Conservation (phyloP, 2,797 vertebrate species). For the Tokudaia muenninki region DNA sequence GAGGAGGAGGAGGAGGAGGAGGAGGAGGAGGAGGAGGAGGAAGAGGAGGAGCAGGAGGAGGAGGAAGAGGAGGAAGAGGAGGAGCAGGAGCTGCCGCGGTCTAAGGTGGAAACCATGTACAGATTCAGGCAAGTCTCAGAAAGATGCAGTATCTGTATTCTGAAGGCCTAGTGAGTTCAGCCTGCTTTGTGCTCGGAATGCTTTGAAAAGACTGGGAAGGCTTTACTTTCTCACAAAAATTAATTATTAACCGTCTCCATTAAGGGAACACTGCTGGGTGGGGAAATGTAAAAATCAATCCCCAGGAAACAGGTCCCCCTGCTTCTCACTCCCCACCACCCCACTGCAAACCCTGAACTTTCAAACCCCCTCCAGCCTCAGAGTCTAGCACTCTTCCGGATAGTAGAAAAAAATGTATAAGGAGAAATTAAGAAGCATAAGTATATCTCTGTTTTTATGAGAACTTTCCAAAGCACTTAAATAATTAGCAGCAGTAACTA, state of each 20-base stretch:
- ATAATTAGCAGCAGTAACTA: background rate
- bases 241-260: conserved; percentile 90
- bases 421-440: conserved; percentile 5
- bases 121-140: background rate
- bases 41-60: background rate
- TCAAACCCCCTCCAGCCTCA: conserved; percentile 8
- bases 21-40: accelerated
- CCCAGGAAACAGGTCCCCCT: conserved; percentile 84
- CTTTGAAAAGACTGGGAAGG: conserved; percentile 80
- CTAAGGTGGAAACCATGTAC: background rate
- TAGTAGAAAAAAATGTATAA: background rate
- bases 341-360: conserved; percentile 7
- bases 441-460: conserved; percentile 11
- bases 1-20: background rate
- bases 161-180: background rate
- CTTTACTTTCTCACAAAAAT: conserved; percentile 89
- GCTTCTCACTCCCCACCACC: conserved; percentile 69
- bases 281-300: conserved; percentile 85
- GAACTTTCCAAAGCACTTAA: conserved; percentile 33
- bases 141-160: background rate
- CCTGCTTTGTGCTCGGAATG: conserved; percentile 68
- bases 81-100: background rate
- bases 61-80: background rate
- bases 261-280: conserved; percentile 81
- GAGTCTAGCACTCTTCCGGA: background rate